Conservation (phyloP, 2,797 vertebrate species). For the Malurus splendens region DNA sequence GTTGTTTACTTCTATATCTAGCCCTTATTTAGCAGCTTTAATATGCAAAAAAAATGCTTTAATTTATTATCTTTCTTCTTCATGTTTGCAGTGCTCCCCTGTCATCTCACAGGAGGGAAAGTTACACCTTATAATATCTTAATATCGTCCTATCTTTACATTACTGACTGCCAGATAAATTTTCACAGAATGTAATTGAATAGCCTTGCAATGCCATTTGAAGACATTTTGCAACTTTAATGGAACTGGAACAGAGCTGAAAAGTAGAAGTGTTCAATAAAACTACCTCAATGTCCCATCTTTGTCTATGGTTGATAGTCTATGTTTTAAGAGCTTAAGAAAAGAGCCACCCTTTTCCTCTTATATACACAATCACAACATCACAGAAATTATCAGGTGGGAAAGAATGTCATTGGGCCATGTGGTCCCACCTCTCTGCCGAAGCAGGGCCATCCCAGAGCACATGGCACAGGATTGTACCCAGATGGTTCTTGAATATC, state of each 20-base stretch:
- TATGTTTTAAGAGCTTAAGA: not conserved
- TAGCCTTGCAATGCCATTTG: not conserved
- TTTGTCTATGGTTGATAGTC: not conserved
- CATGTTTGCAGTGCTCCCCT: not conserved
- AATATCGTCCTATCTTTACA: not conserved
- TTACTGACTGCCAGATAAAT: not conserved
- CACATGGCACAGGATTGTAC: rapidly evolving
- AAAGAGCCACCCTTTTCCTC: not conserved
- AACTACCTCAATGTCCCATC: not conserved
- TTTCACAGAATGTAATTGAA: not conserved
- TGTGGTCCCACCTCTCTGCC: not conserved
- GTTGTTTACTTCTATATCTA: not conserved
- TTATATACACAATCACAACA: not conserved
- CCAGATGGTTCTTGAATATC: not conserved
- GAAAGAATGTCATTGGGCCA: not conserved
- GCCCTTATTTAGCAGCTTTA: not conserved
- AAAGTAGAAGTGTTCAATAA: not conserved
- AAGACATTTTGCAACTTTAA: not conserved
- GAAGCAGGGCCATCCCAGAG: not conserved
- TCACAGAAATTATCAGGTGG: not conserved
- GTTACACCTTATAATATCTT: not conserved
- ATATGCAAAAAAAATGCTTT: not conserved
- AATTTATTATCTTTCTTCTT: not conserved
- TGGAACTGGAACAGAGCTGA: not conserved
- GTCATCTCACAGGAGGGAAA: not conserved